Percentiles rank a stretch among this genome's conserved stretches.
Conservation (phyloP, 2,113 vertebrate species). For the Ondatra zibethicus region DNA sequence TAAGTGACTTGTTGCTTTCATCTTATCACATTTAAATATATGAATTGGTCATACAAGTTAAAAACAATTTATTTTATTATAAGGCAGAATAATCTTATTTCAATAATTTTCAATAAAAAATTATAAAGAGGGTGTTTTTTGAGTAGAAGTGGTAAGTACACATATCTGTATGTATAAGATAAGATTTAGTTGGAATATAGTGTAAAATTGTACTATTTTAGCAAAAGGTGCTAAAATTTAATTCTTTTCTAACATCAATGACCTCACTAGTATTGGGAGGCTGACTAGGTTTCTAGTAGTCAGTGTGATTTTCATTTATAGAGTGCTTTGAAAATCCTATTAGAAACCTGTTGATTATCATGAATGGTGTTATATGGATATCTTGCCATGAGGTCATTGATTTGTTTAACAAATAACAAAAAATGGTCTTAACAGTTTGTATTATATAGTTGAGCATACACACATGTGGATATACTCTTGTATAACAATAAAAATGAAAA, state of each 20-base stretch:
- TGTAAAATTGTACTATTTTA: background rate
- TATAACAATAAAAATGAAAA: background rate
- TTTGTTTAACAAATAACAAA: background rate
- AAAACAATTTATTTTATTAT: background rate
- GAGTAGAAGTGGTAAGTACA: background rate
- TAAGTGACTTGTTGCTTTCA: background rate
- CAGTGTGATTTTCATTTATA: background rate
- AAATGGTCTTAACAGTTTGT: background rate
- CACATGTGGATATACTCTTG: background rate
- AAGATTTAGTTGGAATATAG: background rate
- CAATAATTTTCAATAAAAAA: background rate
- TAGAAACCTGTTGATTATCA: background rate
- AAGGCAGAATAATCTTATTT: background rate
- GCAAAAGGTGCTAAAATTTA: background rate
- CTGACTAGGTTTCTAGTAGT: background rate
- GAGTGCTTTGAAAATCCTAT: background rate
- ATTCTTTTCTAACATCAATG: background rate
- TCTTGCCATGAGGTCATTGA: background rate
- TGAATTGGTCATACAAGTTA: background rate
- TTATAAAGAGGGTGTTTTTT: background rate
- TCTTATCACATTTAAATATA: background rate
- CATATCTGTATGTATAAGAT: background rate
- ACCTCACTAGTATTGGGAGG: background rate
- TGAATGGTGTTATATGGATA: background rate
- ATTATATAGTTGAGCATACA: background rate